These are phyloP conservation scores for Nasonia giraulti DNA, from an alignment of 1,140 invertebrate species.

Conservation along the genomic window DNA sequence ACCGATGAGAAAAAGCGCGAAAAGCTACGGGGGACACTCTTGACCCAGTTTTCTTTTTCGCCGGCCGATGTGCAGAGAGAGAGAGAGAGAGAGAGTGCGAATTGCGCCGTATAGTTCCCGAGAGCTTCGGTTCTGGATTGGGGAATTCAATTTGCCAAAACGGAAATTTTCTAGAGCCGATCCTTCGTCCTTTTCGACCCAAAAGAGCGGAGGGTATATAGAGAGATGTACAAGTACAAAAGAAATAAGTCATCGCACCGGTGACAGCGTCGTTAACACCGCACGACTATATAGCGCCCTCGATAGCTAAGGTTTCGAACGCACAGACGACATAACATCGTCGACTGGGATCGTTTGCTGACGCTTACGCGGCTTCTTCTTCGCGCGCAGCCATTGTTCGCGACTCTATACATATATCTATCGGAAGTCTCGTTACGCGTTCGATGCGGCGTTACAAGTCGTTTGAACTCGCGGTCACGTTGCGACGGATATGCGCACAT, in stretches of 20 bases:
- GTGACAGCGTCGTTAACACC: background rate
- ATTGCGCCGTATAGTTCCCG: no score
- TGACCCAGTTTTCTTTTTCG: slow-evolving; percentile 14
- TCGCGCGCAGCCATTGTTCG: background rate
- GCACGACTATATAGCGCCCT: background rate
- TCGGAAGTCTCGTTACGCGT: slow-evolving; percentile 1
- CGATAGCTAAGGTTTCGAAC: background rate
- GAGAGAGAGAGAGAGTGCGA: no score
- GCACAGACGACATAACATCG: background rate
- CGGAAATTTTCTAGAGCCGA: no score
- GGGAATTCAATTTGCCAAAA: no score
- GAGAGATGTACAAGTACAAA: no score
- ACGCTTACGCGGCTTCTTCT: background rate
- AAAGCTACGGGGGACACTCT: slow-evolving; percentile 6
- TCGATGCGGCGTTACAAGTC: background rate
- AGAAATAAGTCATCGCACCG: background rate
- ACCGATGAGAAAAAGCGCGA: background rate
- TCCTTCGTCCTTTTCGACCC: no score
- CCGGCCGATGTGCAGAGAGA: background rate
- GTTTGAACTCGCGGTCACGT: background rate
- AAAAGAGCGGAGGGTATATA: no score
- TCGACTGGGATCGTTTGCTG: background rate
- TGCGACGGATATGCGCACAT: background rate
- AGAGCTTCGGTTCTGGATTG: no score
- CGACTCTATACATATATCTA: background rate